Percentiles rank a stretch among this genome's conserved stretches.
These are phyloP conservation scores for Sardina pilchardus DNA, from an alignment of 2,113 vertebrate genomes.

Conservation along the genomic window DNA sequence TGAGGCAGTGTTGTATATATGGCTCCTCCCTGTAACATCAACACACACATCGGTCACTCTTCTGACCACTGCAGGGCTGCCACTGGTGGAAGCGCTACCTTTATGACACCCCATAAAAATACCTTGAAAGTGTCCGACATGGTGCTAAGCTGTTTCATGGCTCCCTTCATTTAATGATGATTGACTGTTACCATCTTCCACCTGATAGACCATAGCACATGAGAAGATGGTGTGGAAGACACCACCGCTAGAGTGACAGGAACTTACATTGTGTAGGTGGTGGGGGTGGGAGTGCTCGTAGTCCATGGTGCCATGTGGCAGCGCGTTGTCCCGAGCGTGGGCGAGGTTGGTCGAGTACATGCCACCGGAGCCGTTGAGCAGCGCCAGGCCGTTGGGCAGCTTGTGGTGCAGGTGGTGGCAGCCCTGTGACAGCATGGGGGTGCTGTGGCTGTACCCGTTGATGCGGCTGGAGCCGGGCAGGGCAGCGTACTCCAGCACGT, in stretches of 20 bases:
- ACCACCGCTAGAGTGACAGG: neutral
- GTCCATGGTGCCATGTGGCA: slow-evolving; percentile 65
- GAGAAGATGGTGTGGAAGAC: neutral
- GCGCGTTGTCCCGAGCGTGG: slow-evolving; percentile 64
- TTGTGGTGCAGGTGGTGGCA: slow-evolving; percentile 88
- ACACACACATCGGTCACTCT: slow-evolving; percentile 17
- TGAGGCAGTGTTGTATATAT: slow-evolving; percentile 81
- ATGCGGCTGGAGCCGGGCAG: slow-evolving; percentile 73
- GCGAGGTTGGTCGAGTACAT: slow-evolving; percentile 69
- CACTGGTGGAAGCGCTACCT: neutral
- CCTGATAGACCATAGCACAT: neutral
- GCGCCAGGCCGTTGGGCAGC: slow-evolving; percentile 69
- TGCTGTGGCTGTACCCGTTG: slow-evolving; percentile 74
- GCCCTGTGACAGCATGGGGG: slow-evolving; percentile 68
- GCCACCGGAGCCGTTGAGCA: slow-evolving; percentile 73
- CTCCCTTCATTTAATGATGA: neutral
- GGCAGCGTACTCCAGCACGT: slow-evolving; percentile 82
- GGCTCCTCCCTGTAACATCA: slow-evolving; percentile 75
- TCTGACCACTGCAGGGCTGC: neutral
- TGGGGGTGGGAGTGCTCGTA: slow-evolving; percentile 76
- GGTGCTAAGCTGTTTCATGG: neutral
- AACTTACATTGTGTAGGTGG: slow-evolving; percentile 84
- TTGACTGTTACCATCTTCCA: neutral
- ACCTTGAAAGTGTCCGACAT: neutral
- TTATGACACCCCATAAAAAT: neutral